Conservation (phyloP, 2,797 vertebrate genomes). For the Acanthornis magna region DNA sequence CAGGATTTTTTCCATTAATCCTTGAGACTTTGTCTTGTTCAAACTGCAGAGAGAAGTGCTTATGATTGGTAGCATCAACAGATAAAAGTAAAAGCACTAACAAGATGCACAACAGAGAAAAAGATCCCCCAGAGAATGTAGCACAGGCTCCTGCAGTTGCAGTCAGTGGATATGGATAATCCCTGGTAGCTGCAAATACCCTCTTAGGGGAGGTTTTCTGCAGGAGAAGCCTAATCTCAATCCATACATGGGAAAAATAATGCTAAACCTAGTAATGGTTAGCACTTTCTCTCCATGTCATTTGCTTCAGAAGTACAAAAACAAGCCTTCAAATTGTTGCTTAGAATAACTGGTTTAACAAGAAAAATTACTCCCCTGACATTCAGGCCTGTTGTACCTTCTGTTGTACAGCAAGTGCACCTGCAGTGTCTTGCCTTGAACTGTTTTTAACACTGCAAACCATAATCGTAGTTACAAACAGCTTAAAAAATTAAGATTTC, state of each 20-base stretch:
- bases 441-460: neutral
- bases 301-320: neutral
- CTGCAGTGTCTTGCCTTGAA: neutral
- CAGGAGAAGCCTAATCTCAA: constrained; percentile 7
- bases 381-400: neutral
- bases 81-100: neutral
- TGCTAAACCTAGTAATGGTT: neutral
- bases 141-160: neutral
- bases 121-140: neutral
- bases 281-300: neutral
- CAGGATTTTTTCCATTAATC: neutral
- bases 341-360: neutral
- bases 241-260: neutral
- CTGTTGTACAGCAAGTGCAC: neutral
- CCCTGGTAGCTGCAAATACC: neutral
- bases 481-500: neutral
- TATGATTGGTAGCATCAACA: neutral
- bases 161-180: neutral
- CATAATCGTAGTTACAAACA: neutral
- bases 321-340: neutral
- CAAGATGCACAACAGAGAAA: neutral
- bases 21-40: neutral
- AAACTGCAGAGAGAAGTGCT: neutral
- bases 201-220: neutral
- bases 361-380: neutral